phyloP scores from a whole-genome alignment of 1,140 invertebrate genomes.

The Venturia canescens region DNA sequence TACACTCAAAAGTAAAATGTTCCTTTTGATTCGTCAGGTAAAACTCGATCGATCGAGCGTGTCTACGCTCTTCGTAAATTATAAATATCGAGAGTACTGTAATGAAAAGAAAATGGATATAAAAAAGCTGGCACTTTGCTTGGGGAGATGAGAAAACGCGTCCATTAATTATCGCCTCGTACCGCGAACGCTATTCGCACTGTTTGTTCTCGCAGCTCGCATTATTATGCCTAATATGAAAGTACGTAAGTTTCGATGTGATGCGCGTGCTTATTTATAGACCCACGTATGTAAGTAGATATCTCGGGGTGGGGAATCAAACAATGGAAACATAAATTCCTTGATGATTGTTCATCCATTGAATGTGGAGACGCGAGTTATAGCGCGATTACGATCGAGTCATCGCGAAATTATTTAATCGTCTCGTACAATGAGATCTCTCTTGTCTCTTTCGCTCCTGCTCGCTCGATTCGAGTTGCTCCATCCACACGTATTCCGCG shows the following conservation, averaged over 20 bases:
- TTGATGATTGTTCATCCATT: slow-evolving; percentile 34
- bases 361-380: background rate
- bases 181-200: background rate
- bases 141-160: slow-evolving; percentile 12
- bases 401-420: slow-evolving; percentile 36
- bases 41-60: background rate
- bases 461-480: background rate
- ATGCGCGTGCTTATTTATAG: no score
- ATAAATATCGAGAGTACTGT: slow-evolving; percentile 10
- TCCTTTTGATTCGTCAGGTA: slow-evolving; percentile 20
- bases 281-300: no score
- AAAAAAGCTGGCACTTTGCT: background rate
- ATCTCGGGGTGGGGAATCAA: background rate
- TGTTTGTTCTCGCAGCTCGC: no score
- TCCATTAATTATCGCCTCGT: slow-evolving; percentile 23
- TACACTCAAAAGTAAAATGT: background rate
- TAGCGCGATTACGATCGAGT: slow-evolving; percentile 20
- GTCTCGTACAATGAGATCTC: slow-evolving; percentile 8
- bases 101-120: background rate
- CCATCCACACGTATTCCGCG: background rate
- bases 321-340: slow-evolving; percentile 40
- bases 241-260: background rate
- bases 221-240: background rate
- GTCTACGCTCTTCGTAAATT: no score
- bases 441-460: background rate